These are phyloP conservation scores for Pseudonaja textilis DNA, from an alignment of 2,113 vertebrate genomes.

Conservation along the genomic window DNA sequence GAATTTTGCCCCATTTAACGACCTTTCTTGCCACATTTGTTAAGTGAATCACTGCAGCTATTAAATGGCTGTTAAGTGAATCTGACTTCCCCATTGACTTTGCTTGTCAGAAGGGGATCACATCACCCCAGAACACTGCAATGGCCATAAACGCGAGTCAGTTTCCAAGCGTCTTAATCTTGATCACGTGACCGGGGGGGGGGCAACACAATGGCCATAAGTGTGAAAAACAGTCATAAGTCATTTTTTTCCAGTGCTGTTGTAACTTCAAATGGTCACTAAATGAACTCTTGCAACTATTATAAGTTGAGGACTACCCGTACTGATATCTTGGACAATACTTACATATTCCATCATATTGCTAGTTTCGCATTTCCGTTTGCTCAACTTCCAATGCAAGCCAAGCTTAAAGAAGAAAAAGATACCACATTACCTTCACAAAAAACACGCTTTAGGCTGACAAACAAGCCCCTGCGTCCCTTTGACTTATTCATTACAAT, in stretches of 20 bases:
- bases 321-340: conserved; percentile 46
- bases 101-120: background rate
- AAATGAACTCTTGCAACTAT: background rate
- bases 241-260: background rate
- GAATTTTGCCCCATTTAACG: background rate
- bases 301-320: background rate
- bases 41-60: background rate
- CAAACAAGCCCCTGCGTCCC: background rate
- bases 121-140: background rate
- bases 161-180: background rate
- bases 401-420: conserved; percentile 80
- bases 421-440: conserved; percentile 22
- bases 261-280: background rate
- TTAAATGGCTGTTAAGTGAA: background rate
- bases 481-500: background rate
- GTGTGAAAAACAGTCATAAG: background rate
- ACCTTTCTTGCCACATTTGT: background rate
- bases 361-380: conserved; percentile 98
- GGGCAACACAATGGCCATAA: background rate
- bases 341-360: conserved; percentile 95
- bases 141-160: background rate
- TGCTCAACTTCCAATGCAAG: conserved; percentile 98
- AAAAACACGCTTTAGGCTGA: background rate
- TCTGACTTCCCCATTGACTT: background rate
- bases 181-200: background rate